Evolutionary conservation across 2,888 invertebrate species (phyloP).

Genomic region (Platycnemis pennipes): DNA sequence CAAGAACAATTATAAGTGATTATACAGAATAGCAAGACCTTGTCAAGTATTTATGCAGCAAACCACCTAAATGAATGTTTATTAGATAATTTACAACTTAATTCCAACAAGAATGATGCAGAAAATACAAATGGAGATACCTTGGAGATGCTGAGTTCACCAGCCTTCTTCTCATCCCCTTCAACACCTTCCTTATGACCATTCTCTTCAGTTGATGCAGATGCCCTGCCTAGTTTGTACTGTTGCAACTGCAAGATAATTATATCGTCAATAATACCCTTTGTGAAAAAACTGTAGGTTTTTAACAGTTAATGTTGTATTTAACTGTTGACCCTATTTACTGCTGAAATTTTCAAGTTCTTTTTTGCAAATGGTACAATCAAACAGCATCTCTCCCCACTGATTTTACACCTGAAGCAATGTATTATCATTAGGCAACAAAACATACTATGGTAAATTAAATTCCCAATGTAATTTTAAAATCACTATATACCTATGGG

Average conservation of each 20-base stretch:
- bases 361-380: no score
- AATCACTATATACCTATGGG: no score
- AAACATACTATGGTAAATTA: no score
- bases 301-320: no score
- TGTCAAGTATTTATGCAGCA: neutral
- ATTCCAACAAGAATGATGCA: constrained; percentile 58
- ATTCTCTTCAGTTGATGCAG: constrained; percentile 87
- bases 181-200: constrained; percentile 85
- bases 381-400: no score
- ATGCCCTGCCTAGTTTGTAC: constrained; percentile 84
- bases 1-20: neutral
- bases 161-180: constrained; percentile 81
- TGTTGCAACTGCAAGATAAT: constrained; percentile 86
- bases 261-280: constrained; percentile 24
- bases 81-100: neutral
- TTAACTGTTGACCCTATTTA: no score
- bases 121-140: constrained; percentile 75
- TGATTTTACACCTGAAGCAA: no score
- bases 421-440: no score
- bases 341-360: no score
- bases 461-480: no score
- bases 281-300: no score
- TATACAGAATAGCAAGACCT: neutral
- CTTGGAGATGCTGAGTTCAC: constrained; percentile 76
- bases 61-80: neutral